Base-by-base conservation (phyloP, 2,113 vertebrate genomes). In the Grammomys surdaster region DNA sequence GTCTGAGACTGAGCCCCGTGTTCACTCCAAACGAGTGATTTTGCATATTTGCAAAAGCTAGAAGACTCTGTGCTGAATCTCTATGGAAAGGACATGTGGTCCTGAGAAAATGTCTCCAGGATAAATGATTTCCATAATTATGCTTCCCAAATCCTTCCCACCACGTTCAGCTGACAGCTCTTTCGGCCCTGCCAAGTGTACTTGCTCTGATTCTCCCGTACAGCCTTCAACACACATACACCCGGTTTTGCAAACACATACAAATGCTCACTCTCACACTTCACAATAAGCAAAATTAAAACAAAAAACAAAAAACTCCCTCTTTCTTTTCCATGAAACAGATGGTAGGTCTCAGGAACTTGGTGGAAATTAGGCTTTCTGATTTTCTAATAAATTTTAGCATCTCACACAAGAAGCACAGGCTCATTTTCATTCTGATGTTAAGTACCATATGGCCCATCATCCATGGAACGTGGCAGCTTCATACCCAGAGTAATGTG, bases 351-450 rank as follows among this genome's bases (percentile, higher is more conserved):
- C 96, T 95, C 91, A 85, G 97, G 95, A 97, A 97, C 96, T 95
- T 84, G 70, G 96, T 98, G 82, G 87, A 97, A 98, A 97, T 96
- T 95, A 97, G 95, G 97, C 97, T 96, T 98, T 98, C 97, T 97
- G 96, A 96, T 97, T 96, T 97, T 96, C 97, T 97, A 96, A 97
- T 97, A 98, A 97, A 97, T 96, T 96, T 97, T 82, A 88, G 93
- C 95, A 95, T 96, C 97, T 93, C 90, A 72, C 95, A 96, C 95
- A 97, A 97, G 97, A 97, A 96, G 90, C 97, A 91, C 96, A 88
- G 82, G 94, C 78, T 95, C 95, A 94, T 98, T 97, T 90, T 67
- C 95, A 97, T 97, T 97, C 96, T 98, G 96, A 97, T 95, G 96
- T 96, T 97, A 95, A 96, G 95, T 91, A 69, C 96, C 96, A 97